Evolutionary conservation across 1,140 invertebrate genomes (phyloP).

Genomic region (Ips typographus): DNA sequence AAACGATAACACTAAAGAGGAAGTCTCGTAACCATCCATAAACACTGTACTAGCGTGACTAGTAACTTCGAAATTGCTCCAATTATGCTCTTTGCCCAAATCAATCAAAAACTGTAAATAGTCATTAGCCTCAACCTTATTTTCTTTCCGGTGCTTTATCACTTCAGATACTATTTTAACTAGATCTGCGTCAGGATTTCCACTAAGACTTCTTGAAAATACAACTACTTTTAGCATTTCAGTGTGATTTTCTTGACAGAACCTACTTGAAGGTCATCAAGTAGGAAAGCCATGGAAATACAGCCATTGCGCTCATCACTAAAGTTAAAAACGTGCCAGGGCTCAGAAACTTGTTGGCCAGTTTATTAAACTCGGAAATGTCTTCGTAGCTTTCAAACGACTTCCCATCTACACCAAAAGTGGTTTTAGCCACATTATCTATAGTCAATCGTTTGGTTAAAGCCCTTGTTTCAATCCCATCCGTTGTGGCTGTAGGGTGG

Average conservation of each 20-base stretch:
- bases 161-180: constrained; percentile 11
- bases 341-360: constrained; percentile 15
- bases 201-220: too few relatives aligned
- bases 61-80: constrained; percentile 5
- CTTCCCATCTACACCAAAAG: constrained; percentile 40
- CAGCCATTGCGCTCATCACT: background rate
- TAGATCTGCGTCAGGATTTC: background rate
- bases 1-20: constrained; percentile 17
- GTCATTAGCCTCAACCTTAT: constrained; percentile 22
- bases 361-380: constrained; percentile 23
- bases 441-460: constrained; percentile 37
- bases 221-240: too few relatives aligned
- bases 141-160: constrained; percentile 11
- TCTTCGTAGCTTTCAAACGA: constrained; percentile 21
- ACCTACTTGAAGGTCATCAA: background rate
- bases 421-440: constrained; percentile 35
- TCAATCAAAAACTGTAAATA: constrained; percentile 30
- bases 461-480: constrained; percentile 35
- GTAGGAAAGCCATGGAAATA: background rate
- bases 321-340: constrained; percentile 7
- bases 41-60: constrained; percentile 21
- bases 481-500: constrained; percentile 20
- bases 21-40: constrained; percentile 32
- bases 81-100: constrained; percentile 4
- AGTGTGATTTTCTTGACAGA: background rate